Base-by-base conservation (phyloP, 2,113 vertebrate genomes). In the Marcusenius ussheri region DNA sequence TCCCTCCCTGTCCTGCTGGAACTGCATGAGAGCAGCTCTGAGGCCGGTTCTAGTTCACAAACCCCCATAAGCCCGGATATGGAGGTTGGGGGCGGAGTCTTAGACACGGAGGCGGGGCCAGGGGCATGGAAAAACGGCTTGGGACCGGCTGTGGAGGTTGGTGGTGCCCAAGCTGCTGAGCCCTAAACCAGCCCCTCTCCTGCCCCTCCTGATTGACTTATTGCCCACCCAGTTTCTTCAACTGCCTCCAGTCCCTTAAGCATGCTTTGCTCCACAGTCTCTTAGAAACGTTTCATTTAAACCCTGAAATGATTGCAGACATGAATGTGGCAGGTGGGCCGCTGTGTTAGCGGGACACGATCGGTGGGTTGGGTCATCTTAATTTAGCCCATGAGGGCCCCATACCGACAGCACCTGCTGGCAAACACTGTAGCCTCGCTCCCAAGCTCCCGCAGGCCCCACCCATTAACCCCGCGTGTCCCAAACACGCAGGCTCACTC, bases 21-120 rank as follows among this genome's bases (percentile, higher is more conserved):
- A 93, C 94, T 96, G 83, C 31, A 94, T 6, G 96, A 96, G 94
- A 96, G 95, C 94, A 93, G 96, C 92, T 96, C 95, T 7, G 96
- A 96, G 92, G 94, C 96, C 0, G 95, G 95, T 0, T 96, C 96
- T 90, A 96, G 94, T 91, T 93, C 95, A 19, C 95, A 95, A 92
- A 96, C 95, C 1, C 95, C 95, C 2, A 93, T 95, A 92, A 95
- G 94, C 15, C 95, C 96, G 0, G 95, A 96, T 93, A 95, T 95
- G 0, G 95, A 94, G 0, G 53, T 94, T 84, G 95, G 95, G 47
- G 17, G 83, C 7, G 83, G 39, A 47, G 42, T 4, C 42, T 84
- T 84, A 3, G 85, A 87, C 31, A 35, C 31, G 5, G 83, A 84
- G 45, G 96, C 96, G 92, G 93, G 93, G 0, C 49, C 94, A 83